Evolutionary conservation across 2,888 invertebrate species (phyloP).

Genomic region (Mythimna lalbum): DNA sequence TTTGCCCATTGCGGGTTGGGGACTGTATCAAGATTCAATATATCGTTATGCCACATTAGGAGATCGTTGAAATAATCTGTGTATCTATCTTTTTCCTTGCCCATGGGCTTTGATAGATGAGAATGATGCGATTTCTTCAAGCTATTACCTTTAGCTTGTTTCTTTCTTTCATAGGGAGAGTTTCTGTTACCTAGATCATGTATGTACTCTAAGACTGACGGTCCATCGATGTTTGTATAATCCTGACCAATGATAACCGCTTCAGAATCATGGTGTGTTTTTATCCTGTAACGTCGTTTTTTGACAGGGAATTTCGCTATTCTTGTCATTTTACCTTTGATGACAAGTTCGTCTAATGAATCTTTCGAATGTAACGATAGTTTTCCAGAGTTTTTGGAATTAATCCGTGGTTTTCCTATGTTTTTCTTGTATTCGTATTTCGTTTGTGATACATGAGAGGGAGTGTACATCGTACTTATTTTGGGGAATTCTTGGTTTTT

Average conservation of each 20-base stretch:
- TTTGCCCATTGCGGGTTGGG: slow-evolving; percentile 60
- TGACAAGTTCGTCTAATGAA: slow-evolving; percentile 6
- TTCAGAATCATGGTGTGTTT: neutral
- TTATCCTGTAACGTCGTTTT: slow-evolving; percentile 1
- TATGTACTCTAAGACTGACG: neutral
- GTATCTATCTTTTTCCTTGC: slow-evolving; percentile 3
- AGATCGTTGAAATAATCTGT: slow-evolving; percentile 75
- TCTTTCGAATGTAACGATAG: fast-evolving
- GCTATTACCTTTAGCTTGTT: neutral
- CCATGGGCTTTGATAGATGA: fast-evolving
- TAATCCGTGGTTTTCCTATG: fast-evolving
- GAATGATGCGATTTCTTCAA: neutral
- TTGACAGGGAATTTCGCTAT: slow-evolving; percentile 41
- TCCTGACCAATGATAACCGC: neutral
- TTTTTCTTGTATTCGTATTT: neutral
- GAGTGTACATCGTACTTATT: neutral
- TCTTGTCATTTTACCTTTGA: slow-evolving; percentile 43
- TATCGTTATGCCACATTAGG: slow-evolving; percentile 74
- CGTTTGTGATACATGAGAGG: neutral
- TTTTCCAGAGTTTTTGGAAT: neutral
- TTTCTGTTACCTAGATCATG: neutral
- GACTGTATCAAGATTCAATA: slow-evolving; percentile 67
- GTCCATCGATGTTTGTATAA: neutral
- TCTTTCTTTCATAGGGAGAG: neutral
- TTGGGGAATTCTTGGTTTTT: neutral